A percentile compares a stretch with the other conserved stretches of the same genome.
phyloP scores from a whole-genome alignment of 2,797 vertebrate species.

The Lerista edwardsae region DNA sequence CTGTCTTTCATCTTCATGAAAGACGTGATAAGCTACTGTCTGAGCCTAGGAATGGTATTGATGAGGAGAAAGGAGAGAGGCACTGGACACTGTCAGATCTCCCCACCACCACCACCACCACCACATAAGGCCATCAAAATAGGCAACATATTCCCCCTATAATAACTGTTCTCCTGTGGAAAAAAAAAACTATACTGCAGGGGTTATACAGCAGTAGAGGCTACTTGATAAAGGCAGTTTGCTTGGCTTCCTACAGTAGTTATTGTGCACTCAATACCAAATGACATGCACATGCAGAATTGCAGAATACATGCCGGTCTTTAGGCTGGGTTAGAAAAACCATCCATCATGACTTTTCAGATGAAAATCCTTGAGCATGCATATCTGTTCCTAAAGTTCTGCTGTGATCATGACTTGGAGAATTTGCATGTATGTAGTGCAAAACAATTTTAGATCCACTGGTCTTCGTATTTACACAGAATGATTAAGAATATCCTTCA shows the following conservation, averaged over 20 bases:
- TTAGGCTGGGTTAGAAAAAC: not conserved
- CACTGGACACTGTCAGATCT: not conserved
- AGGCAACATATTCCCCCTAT: not conserved
- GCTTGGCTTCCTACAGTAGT: not conserved
- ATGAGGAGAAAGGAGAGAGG: too few species aligned
- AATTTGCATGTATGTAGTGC: not conserved
- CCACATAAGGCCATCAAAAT: not conserved
- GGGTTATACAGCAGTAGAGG: not conserved
- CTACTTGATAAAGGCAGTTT: not conserved
- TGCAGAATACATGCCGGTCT: not conserved
- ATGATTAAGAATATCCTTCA: conserved; percentile 42
- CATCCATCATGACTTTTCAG: not conserved
- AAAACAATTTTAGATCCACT: not conserved
- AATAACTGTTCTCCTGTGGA: not conserved
- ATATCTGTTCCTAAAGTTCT: not conserved
- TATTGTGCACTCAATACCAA: not conserved
- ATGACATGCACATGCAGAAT: not conserved
- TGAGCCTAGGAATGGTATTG: too few species aligned
- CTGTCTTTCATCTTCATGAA: too few species aligned
- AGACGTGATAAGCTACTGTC: too few species aligned
- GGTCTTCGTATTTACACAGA: conserved; percentile 1
- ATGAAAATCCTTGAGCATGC: not conserved
- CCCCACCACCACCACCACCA: too few species aligned
- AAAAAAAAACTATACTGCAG: not conserved
- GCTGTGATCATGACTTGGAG: not conserved